Evolutionary conservation across 2,888 invertebrate species (phyloP).

Genomic region (Erebia aethiops): DNA sequence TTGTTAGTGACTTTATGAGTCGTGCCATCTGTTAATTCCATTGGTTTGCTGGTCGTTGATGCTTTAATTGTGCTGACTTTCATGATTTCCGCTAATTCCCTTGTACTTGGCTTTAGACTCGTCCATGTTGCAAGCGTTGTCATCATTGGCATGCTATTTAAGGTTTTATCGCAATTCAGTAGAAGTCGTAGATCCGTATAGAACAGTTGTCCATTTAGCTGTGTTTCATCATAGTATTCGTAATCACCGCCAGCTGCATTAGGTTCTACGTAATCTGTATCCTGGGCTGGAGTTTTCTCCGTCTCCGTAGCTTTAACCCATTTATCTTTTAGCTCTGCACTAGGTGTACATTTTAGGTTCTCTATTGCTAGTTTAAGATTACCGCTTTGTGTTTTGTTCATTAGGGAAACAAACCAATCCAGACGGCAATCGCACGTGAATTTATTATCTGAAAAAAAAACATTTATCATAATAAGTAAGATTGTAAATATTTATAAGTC

Average conservation of each 20-base stretch:
- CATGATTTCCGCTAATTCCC: slow-evolving; percentile 29
- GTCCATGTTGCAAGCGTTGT: slow-evolving; percentile 31
- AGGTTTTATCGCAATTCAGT: slow-evolving; percentile 56
- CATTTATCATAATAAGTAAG: not conserved
- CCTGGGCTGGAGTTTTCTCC: slow-evolving; percentile 43
- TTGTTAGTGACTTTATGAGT: slow-evolving; percentile 37
- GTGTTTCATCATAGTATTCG: slow-evolving; percentile 74
- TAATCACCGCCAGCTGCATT: slow-evolving; percentile 50
- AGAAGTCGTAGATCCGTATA: slow-evolving; percentile 68
- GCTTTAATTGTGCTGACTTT: slow-evolving; percentile 36
- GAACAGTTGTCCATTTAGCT: slow-evolving; percentile 72
- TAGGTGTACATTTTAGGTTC: slow-evolving; percentile 70
- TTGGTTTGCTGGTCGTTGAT: slow-evolving; percentile 27
- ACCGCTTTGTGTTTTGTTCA: slow-evolving; percentile 65
- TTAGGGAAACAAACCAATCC: slow-evolving; percentile 66
- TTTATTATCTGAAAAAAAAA: slow-evolving; percentile 64
- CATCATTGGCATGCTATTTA: slow-evolving; percentile 28
- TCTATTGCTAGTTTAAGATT: slow-evolving; percentile 60
- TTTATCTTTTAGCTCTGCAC: slow-evolving; percentile 54
- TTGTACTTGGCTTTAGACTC: slow-evolving; percentile 29
- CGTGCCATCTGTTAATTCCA: slow-evolving; percentile 21
- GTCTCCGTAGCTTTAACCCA: slow-evolving; percentile 54
- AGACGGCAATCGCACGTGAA: slow-evolving; percentile 70
- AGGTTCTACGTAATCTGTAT: slow-evolving; percentile 45
- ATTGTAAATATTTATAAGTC: not conserved